phyloP scores from a whole-genome alignment of 1,140 invertebrate genomes.

The Papilio polyxenes region DNA sequence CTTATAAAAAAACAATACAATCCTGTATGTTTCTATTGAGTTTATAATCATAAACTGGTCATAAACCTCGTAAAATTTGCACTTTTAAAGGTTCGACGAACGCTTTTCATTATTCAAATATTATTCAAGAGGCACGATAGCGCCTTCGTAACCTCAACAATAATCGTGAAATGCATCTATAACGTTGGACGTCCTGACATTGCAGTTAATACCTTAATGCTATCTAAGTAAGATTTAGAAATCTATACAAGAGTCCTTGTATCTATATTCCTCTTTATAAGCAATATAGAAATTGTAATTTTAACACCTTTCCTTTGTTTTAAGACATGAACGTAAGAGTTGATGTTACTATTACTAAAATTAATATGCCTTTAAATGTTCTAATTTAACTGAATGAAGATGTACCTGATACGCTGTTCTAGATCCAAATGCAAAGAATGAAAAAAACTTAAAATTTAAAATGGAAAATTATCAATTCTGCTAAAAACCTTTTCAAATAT shows the following conservation, averaged over 20 bases:
- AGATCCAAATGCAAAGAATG: no score
- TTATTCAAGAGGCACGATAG: constrained; percentile 77
- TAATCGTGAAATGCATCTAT: constrained; percentile 43
- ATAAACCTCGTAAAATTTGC: constrained; percentile 49
- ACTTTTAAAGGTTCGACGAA: constrained; percentile 75
- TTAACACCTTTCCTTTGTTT: background rate
- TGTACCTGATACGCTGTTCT: no score
- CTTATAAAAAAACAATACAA: no score
- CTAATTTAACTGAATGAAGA: background rate
- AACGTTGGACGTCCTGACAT: background rate
- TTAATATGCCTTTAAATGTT: no score
- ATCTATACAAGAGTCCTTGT: constrained; percentile 39
- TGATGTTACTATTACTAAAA: background rate
- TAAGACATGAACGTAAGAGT: background rate
- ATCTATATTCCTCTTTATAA: background rate
- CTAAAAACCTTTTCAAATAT: no score
- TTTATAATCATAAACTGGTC: background rate
- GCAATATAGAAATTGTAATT: background rate
- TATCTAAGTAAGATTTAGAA: constrained; percentile 38
- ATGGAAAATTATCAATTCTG: no score
- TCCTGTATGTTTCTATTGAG: no score
- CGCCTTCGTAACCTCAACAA: constrained; percentile 69
- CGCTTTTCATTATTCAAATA: constrained; percentile 76
- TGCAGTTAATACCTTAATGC: background rate
- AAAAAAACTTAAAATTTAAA: no score